Evolutionary conservation across 1,140 invertebrate genomes (phyloP).

Genomic region (Caenorhabditis latens): DNA sequence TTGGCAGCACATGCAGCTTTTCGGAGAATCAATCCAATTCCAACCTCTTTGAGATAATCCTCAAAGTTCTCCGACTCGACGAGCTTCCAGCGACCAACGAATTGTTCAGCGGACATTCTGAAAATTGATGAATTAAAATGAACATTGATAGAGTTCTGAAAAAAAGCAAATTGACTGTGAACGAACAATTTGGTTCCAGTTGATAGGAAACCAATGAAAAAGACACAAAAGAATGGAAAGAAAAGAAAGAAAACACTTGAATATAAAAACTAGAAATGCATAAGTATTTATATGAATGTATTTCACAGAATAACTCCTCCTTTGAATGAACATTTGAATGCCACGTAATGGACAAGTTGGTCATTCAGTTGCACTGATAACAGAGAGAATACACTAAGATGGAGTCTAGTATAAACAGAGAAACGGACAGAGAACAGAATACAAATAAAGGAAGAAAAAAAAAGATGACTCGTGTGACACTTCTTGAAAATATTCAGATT

Average conservation of each 20-base stretch:
- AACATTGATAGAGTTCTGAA: too few species aligned
- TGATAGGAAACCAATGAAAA: background rate
- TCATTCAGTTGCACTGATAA: background rate
- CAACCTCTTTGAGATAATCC: constrained; percentile 66
- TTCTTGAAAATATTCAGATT: background rate
- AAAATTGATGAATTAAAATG: background rate
- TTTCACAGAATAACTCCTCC: too few species aligned
- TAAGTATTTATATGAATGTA: background rate
- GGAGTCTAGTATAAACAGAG: constrained; percentile 32
- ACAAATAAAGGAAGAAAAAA: too few species aligned
- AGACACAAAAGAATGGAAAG: background rate
- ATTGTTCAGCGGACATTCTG: constrained; percentile 50
- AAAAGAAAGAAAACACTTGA: background rate
- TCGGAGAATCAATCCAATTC: constrained; percentile 62
- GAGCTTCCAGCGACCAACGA: constrained; percentile 66
- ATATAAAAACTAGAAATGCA: background rate
- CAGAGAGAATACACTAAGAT: constrained; percentile 18
- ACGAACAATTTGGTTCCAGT: background rate
- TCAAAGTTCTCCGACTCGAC: constrained; percentile 67
- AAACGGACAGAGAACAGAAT: background rate
- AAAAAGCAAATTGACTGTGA: background rate
- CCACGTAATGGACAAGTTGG: constrained; percentile 30
- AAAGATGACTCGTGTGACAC: background rate
- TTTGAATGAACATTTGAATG: background rate
- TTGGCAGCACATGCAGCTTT: constrained; percentile 62